Conservation (phyloP, 2,113 vertebrate genomes). For the Grallaria varia region DNA sequence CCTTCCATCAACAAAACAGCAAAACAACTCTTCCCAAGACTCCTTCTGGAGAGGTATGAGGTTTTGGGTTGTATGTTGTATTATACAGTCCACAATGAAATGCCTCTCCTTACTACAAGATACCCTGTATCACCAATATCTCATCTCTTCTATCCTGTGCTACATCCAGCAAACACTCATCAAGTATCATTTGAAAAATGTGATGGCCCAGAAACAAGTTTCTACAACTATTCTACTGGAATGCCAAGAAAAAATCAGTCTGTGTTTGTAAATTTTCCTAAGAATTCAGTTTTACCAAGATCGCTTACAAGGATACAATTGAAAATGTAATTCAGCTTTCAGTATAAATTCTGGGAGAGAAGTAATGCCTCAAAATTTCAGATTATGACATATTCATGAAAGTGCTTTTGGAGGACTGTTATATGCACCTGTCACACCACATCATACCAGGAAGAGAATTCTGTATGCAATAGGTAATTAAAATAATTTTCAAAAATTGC, state of each 20-base stretch:
- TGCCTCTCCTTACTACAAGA: background rate
- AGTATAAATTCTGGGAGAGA: background rate
- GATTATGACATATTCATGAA: background rate
- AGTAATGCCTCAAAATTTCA: background rate
- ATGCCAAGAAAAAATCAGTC: background rate
- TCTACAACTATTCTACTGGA: background rate
- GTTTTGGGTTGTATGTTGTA: background rate
- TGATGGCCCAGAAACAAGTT: background rate
- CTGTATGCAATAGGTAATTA: background rate
- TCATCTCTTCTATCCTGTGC: background rate
- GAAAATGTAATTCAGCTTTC: background rate
- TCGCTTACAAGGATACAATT: background rate
- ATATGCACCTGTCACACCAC: background rate
- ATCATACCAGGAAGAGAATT: background rate
- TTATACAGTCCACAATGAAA: background rate
- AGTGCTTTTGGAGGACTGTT: background rate
- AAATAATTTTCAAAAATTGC: background rate
- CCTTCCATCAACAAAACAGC: background rate
- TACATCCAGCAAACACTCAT: background rate
- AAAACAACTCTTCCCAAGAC: background rate
- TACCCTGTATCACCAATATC: background rate
- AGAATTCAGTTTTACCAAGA: background rate
- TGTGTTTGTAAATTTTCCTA: background rate
- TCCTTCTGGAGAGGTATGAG: accelerated
- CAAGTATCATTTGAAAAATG: background rate